Base-by-base conservation (phyloP, 2,888 invertebrate genomes). In the Dinocampus coccinellae region DNA sequence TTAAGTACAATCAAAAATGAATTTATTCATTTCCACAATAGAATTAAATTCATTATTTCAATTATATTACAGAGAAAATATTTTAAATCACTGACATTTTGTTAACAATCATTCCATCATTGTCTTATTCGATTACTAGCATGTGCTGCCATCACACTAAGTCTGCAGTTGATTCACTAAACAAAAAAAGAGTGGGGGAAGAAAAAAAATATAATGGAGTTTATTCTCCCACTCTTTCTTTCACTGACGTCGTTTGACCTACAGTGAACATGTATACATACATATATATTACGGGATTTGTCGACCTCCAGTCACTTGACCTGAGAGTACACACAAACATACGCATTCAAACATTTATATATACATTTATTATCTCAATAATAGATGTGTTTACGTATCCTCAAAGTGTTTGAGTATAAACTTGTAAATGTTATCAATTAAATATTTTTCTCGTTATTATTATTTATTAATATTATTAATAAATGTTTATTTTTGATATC, bases 221-320 rank as follows among this genome's bases (percentile, higher is more conserved):
- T 20, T 20, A 16, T 16, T 22, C 34, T 16, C 47, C 47, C 47
- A 47, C 47, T 47, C n/a, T 47, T 16, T 20, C 16, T 47, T 7
- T 47, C 16, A 16, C 26, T 52, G 63, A 64, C 47, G 33, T 42
- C 26, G 62, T n/a, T 20, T 39, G 62, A 62, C 62, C 42, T 42
- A 62, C 42, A 62, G 62, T 62, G 42, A 62, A 39, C 22, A 39
- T 20, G 16, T 60, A 60, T 20, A 34, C 33, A 10, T 34, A 34
- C 36, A 60, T 60, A 34, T 39, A 24, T n/a, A 62, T 34, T 39
- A 24, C 34, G 39, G 36, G 39, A 62, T 39, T 62, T 62, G 36
- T 62, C 62, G 39, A 62, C 39, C 39, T 22, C 36, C 24, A 20
- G 60, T 33, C 60, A 39, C 62, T 62, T 62, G 62, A 62, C 62